Base-by-base conservation (phyloP, 2,888 invertebrate genomes). In the Orchesella flavescens region DNA sequence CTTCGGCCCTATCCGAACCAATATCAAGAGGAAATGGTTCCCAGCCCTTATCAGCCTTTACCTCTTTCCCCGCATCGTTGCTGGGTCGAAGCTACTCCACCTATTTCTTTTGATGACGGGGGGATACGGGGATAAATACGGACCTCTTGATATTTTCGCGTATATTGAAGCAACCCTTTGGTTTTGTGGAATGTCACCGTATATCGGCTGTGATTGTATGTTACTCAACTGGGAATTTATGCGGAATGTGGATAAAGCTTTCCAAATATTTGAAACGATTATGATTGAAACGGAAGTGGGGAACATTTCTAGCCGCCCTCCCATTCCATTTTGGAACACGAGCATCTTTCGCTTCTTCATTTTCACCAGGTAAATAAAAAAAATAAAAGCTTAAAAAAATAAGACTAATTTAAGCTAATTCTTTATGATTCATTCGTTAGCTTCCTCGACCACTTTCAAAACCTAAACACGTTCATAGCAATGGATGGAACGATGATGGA, bases 401-500 rank as follows among this genome's bases (percentile, higher is more conserved):
- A n/a, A n/a, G n/a, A n/a, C n/a, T n/a, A n/a, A n/a, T n/a, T n/a
- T n/a, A n/a, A n/a, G n/a, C n/a, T n/a, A n/a, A n/a, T n/a, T n/a
- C n/a, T n/a, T n/a, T n/a, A n/a, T n/a, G n/a, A n/a, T n/a, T n/a
- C n/a, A n/a, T n/a, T n/a, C 43, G 49, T 53, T 1, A 24, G 55
- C 12, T 12, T 21, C n/a, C 17, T 71, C 10, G 71, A 71, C 34
- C 55, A 55, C 24, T 71, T 71, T 44, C 71, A 71, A 19, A 71
- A 71, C 34, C 49, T 71, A 9, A 19, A 19, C 71, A 24, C 34
- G 2, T 71, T 71, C 55, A 55, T 71, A 23, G 53, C 55, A 15
- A 71, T 71, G 71, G 24, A 55, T 17, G 71, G 71, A 17, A 71
- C 71, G 4, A 71, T 71, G 71, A 55, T 12, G 24, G 71, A 71